Conservation (phyloP, 1,140 invertebrate species). For the Penaeus japonicus region DNA sequence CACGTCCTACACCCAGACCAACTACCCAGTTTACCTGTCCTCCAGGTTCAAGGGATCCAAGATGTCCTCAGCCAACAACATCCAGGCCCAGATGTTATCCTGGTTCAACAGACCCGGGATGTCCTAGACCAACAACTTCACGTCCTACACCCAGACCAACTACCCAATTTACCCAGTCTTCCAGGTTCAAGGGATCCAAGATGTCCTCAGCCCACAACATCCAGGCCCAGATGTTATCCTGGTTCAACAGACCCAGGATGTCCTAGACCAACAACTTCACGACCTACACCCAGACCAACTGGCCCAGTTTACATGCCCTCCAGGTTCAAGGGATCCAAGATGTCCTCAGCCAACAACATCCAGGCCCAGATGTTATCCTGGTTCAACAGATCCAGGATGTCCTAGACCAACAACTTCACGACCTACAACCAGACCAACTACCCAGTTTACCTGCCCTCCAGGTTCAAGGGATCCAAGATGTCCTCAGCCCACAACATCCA, state of each 20-base stretch:
- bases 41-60: background rate
- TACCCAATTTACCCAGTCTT: background rate
- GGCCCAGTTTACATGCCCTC: background rate
- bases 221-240: background rate
- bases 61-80: background rate
- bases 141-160: background rate
- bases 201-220: conserved; percentile 17
- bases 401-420: background rate
- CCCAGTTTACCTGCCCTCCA: background rate
- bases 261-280: background rate
- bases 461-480: background rate
- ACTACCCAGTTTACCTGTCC: background rate
- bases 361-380: conserved; percentile 19
- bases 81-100: background rate
- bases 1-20: background rate
- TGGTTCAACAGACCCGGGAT: background rate
- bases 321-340: conserved; percentile 24
- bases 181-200: conserved; percentile 10
- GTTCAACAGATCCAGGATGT: background rate
- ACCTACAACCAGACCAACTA: background rate
- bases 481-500: background rate
- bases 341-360: conserved; percentile 58
- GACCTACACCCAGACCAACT: background rate
- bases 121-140: background rate
- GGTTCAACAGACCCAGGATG: conserved; percentile 43